These are phyloP conservation scores for Holothuria scabra DNA, from an alignment of 53 echinoderm and acorn worm species.

Conservation along the genomic window DNA sequence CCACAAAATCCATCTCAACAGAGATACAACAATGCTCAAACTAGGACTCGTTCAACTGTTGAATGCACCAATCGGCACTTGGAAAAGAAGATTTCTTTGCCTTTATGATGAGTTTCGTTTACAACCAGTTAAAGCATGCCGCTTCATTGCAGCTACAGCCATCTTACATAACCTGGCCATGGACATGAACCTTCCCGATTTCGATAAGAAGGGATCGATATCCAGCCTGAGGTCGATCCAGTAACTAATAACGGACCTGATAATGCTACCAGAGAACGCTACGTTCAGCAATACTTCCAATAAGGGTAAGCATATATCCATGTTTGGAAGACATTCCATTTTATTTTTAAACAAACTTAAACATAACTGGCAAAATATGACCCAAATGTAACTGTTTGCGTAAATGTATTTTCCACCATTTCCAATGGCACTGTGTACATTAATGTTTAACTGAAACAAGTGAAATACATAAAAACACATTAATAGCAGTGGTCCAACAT, in stretches of 20 bases:
- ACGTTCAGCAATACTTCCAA: background rate
- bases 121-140: background rate
- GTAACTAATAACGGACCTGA: too few species aligned
- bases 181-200: background rate
- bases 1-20: slow-evolving; percentile 10
- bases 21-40: slow-evolving; percentile 31
- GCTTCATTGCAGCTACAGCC: slow-evolving; percentile 4
- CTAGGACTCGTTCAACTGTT: background rate
- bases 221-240: background rate
- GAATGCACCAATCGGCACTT: slow-evolving; percentile 13
- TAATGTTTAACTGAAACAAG: too few species aligned
- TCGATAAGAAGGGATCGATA: background rate
- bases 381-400: too few species aligned
- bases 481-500: too few species aligned
- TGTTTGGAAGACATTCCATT: too few species aligned
- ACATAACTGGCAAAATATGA: too few species aligned
- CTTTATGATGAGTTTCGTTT: slow-evolving; percentile 7
- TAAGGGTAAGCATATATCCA: background rate
- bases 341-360: too few species aligned
- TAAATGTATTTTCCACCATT: too few species aligned
- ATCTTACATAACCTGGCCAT: background rate
- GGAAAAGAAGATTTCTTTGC: slow-evolving; percentile 12
- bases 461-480: too few species aligned
- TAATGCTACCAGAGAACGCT: too few species aligned
- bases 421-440: too few species aligned